Base-by-base conservation (phyloP, 2,888 invertebrate species). In the Lepidocyrtinus sp. region DNA sequence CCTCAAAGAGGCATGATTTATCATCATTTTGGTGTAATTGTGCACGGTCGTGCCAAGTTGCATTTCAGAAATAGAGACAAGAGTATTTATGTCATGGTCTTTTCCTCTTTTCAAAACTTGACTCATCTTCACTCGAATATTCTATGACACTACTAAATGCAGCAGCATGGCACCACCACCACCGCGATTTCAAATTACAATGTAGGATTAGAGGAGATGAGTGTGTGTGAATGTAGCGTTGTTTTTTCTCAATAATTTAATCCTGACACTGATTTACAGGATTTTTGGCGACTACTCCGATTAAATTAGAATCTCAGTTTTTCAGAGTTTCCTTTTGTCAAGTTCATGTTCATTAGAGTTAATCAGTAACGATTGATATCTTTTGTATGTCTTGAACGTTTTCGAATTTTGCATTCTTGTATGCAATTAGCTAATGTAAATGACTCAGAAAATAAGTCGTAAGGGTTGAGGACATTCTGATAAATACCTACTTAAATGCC, bases 11-110 rank as follows among this genome's bases (percentile, higher is more conserved):
- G 55, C 9, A 55, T 15, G 55, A 55, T 55, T 55, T 55, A 55
- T 55, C 55, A 55, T 55, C 55, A 55, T 55, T 55, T n/a, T 55
- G 17, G n/a, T n/a, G 55, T 55, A n/a, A 55, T 55, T 17, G 55
- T 7, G 17, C 15, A 55, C 17, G 9, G 55, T 55, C 55, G 55
- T 55, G 55, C 55, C 55, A 55, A 55, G 55, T 55, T 83, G 65
- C 36, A 64, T 67, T 59, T 64, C 45, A 62, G 64, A 62, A 62
- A 24, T n/a, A 25, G 26, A 25, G 55, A 74, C 64, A 65, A 55
- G 26, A 61, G 27, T 63, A 79, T 79, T 74, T 64, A 79, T 79
- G 79, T 74, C 79, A 79, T 27, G 79, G 79, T 74, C 79, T 68
- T 61, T 50, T 50, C 50, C 67, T 64, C 27, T 64, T 17, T 26